These are phyloP conservation scores for Cyprinus carpio DNA, from an alignment of 2,113 vertebrate species.

Conservation along the genomic window DNA sequence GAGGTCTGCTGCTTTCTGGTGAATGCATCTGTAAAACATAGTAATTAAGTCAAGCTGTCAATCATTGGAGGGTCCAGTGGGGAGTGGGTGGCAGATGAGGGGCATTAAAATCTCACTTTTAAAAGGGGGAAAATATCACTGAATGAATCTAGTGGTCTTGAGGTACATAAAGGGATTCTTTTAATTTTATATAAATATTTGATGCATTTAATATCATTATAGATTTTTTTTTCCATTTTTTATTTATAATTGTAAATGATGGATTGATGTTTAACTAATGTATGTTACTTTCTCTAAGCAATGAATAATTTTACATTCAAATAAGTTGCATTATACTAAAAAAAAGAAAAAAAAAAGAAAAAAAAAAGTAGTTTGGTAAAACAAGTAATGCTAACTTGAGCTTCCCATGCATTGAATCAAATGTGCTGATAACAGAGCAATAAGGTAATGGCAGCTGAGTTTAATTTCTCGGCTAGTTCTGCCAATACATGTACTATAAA, in stretches of 20 bases:
- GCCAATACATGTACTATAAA: conserved; percentile 23
- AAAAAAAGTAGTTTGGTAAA: background rate
- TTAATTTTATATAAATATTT: background rate
- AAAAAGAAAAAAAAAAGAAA: no score
- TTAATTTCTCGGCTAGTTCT: conserved; percentile 9
- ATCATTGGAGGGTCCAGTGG: conserved; percentile 15
- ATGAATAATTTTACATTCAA: background rate
- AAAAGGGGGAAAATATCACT: background rate
- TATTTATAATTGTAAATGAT: background rate
- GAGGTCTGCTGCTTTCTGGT: conserved; percentile 56
- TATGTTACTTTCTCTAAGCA: background rate
- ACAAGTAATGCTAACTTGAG: background rate
- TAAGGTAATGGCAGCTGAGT: conserved; percentile 19
- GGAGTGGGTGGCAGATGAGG: background rate
- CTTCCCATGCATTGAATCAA: background rate
- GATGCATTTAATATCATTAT: no score
- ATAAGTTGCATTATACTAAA: background rate
- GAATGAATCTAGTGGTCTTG: background rate
- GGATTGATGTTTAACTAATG: background rate
- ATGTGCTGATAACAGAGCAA: conserved; percentile 24
- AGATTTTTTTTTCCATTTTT: no score
- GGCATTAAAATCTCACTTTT: conserved; percentile 23
- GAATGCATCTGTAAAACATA: conserved; percentile 54
- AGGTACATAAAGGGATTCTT: background rate
- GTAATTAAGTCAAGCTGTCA: conserved; percentile 59